A percentile compares a stretch with the other conserved stretches of the same genome.
These are phyloP conservation scores for Apis cerana DNA, from an alignment of 1,140 invertebrate genomes.

Conservation along the genomic window DNA sequence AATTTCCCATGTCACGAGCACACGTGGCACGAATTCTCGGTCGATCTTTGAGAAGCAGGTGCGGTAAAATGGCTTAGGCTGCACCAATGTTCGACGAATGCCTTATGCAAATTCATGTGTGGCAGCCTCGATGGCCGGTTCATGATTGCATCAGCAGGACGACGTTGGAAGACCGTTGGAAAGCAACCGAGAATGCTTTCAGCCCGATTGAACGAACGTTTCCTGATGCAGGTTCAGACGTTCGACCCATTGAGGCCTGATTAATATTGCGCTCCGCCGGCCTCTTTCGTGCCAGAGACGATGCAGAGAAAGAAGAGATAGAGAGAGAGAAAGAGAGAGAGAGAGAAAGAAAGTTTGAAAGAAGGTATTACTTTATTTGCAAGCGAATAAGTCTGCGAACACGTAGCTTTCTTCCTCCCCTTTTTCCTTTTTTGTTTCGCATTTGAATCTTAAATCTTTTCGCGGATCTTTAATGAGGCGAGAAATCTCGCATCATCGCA, in stretches of 20 bases:
- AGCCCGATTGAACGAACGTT: slow-evolving; percentile 68
- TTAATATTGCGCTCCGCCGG: slow-evolving; percentile 68
- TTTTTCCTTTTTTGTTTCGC: background rate
- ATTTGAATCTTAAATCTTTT: background rate
- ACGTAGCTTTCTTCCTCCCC: background rate
- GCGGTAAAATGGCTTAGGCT: background rate
- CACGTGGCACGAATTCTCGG: background rate
- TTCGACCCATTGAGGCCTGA: slow-evolving; percentile 65
- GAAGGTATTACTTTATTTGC: background rate
- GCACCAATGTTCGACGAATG: slow-evolving; percentile 1
- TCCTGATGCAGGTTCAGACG: slow-evolving; percentile 61
- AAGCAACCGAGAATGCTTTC: slow-evolving; percentile 69
- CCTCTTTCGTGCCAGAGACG: slow-evolving; percentile 22
- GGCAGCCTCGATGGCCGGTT: slow-evolving; percentile 29
- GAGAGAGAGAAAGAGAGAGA: background rate
- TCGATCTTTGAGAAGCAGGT: background rate
- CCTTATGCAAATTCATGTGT: slow-evolving; percentile 32
- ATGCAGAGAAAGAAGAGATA: background rate
- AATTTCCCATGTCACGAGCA: too few species aligned
- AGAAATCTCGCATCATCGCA: slow-evolving; percentile 5
- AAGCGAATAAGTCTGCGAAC: too few species aligned
- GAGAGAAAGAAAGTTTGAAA: background rate
- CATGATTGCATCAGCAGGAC: slow-evolving; percentile 46
- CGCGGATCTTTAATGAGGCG: slow-evolving; percentile 24
- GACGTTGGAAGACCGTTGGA: slow-evolving; percentile 40